These are phyloP conservation scores for Dysdera silvatica DNA, from an alignment of 1,140 invertebrate genomes.

Conservation along the genomic window DNA sequence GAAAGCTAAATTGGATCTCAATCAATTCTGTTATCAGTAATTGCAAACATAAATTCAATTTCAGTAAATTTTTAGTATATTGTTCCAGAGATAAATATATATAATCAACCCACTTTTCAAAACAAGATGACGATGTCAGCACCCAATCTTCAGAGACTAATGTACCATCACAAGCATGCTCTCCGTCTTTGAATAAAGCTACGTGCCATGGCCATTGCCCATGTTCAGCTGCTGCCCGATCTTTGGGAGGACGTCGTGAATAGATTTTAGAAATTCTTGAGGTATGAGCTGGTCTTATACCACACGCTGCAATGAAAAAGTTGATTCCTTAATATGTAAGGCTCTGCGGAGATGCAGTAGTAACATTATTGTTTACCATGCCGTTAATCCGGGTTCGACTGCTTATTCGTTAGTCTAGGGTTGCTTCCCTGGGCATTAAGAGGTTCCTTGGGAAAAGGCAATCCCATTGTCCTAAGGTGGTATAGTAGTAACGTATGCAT, in stretches of 20 bases:
- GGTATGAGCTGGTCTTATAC: constrained; percentile 24
- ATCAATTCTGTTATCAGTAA: neutral
- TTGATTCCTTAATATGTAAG: no score
- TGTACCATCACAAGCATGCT: constrained; percentile 79
- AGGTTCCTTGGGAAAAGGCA: no score
- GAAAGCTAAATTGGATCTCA: neutral
- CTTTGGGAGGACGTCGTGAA: constrained; percentile 4
- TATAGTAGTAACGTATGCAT: no score
- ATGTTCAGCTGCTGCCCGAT: constrained; percentile 15
- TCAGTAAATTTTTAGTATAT: neutral
- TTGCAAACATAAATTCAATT: neutral
- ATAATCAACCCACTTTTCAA: constrained; percentile 54
- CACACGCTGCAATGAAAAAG: constrained; percentile 47
- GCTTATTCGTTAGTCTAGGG: no score
- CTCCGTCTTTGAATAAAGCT: constrained; percentile 68
- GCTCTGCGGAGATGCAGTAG: no score
- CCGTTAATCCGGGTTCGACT: no score
- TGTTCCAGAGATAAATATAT: neutral
- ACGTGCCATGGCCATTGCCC: constrained; percentile 80
- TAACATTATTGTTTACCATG: no score
- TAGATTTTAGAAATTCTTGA: constrained; percentile 8
- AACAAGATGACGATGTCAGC: constrained; percentile 77
- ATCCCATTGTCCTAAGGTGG: no score
- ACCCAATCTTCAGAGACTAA: constrained; percentile 70
- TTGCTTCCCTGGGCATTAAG: no score